Percentiles rank a stretch among this genome's conserved stretches.
Conservation (phyloP, 2,797 vertebrate genomes). For the Sternotherus odoratus region DNA sequence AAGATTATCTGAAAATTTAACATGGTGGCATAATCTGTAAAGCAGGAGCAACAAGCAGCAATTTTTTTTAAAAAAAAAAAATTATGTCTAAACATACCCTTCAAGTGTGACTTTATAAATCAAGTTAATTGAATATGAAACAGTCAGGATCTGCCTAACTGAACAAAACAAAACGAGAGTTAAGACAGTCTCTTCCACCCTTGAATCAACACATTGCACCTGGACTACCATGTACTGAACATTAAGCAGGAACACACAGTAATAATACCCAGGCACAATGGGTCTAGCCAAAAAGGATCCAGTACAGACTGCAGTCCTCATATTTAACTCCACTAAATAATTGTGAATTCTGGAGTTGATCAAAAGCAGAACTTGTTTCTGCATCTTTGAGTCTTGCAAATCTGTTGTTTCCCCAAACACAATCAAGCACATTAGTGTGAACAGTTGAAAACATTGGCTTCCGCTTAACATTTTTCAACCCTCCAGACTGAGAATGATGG, state of each 20-base stretch:
- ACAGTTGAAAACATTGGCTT: background rate
- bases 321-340: background rate
- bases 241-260: background rate
- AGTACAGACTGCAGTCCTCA: background rate
- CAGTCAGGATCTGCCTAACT: background rate
- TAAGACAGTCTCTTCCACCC: background rate
- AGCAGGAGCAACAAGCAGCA: background rate
- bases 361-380: background rate
- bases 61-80: background rate
- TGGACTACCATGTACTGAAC: background rate
- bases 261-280: background rate
- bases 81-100: background rate
- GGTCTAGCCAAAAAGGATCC: background rate
- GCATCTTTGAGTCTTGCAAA: background rate
- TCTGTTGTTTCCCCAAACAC: background rate
- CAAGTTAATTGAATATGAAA: background rate
- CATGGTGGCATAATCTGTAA: background rate
- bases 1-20: background rate
- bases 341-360: background rate
- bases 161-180: background rate
- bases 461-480: background rate
- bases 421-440: background rate
- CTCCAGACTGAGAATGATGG: background rate
- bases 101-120: background rate
- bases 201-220: rapidly evolving